phyloP scores from a whole-genome alignment of 2,888 invertebrate species.

The Nomada flava region DNA sequence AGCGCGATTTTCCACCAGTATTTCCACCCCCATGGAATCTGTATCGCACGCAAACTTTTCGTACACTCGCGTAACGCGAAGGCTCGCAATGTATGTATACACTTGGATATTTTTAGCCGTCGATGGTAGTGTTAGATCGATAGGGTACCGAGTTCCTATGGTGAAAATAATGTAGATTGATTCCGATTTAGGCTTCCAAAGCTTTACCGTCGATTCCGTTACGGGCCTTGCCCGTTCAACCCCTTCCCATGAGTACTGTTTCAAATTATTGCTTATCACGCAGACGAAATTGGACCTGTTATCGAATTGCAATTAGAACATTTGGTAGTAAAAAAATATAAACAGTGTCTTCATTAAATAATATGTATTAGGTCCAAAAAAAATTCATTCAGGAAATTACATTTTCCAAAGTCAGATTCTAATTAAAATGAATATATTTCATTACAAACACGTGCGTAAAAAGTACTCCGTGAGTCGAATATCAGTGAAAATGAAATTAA shows the following conservation, averaged over 20 bases:
- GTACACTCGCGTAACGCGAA: constrained; percentile 2
- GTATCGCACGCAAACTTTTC: neutral
- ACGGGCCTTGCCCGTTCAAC: constrained; percentile 11
- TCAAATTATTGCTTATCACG: constrained; percentile 13
- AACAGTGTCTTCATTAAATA: too few species aligned
- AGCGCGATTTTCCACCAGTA: too few species aligned
- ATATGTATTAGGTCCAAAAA: too few species aligned
- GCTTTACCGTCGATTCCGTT: constrained; percentile 47
- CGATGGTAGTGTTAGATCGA: constrained; percentile 82
- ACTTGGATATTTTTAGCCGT: constrained; percentile 77
- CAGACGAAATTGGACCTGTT: constrained; percentile 15
- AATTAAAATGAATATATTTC: too few species aligned
- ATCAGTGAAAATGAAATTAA: neutral
- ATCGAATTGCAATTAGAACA: neutral
- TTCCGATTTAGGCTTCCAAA: constrained; percentile 63
- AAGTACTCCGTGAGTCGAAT: too few species aligned
- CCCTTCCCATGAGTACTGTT: constrained; percentile 2
- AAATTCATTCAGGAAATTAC: too few species aligned
- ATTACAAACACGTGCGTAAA: too few species aligned
- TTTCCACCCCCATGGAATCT: too few species aligned
- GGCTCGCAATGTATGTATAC: constrained; percentile 22
- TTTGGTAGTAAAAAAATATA: too few species aligned
- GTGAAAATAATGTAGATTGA: constrained; percentile 77
- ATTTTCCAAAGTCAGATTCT: too few species aligned
- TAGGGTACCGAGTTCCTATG: constrained; percentile 83